Conservation (phyloP, 2,888 invertebrate genomes). For the Nipponacmea schrenckii region DNA sequence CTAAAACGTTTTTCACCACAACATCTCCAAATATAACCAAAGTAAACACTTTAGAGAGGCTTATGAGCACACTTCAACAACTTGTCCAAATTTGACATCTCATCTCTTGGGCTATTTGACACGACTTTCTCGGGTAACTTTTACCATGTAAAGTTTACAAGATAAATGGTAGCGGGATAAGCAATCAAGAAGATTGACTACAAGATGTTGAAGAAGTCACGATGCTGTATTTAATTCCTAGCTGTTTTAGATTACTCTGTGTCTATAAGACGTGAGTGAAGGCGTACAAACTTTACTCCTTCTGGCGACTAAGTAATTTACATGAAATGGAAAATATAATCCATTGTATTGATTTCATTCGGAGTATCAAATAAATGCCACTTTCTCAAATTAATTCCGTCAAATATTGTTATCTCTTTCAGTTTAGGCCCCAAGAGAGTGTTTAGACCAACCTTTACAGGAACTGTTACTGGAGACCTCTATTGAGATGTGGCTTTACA, state of each 20-base stretch:
- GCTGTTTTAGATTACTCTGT: slow-evolving; percentile 22
- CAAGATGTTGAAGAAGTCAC: slow-evolving; percentile 20
- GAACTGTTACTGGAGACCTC: too few relatives aligned
- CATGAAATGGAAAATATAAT: slow-evolving; percentile 30
- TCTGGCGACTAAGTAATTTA: slow-evolving; percentile 18
- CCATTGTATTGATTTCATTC: slow-evolving; percentile 32
- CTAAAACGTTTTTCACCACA: not conserved
- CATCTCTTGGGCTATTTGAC: slow-evolving; percentile 24
- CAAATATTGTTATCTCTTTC: not conserved
- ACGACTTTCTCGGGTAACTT: slow-evolving; percentile 23
- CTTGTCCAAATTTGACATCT: slow-evolving; percentile 18
- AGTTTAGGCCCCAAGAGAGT: not conserved
- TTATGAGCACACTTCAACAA: slow-evolving; percentile 28
- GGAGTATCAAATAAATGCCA: slow-evolving; percentile 22
- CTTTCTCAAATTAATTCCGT: slow-evolving; percentile 28
- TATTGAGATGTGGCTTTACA: too few relatives aligned
- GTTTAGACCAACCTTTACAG: too few relatives aligned
- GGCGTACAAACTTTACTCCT: not conserved
- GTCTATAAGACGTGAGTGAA: slow-evolving; percentile 26
- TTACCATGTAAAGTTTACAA: slow-evolving; percentile 26
- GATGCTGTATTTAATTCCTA: slow-evolving; percentile 26
- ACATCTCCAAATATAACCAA: not conserved
- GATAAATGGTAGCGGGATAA: slow-evolving; percentile 31
- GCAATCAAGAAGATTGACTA: slow-evolving; percentile 18
- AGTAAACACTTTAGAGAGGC: slow-evolving; percentile 21